Evolutionary conservation across 2,888 invertebrate species (phyloP).

Genomic region (Drosophila kokeensis): DNA sequence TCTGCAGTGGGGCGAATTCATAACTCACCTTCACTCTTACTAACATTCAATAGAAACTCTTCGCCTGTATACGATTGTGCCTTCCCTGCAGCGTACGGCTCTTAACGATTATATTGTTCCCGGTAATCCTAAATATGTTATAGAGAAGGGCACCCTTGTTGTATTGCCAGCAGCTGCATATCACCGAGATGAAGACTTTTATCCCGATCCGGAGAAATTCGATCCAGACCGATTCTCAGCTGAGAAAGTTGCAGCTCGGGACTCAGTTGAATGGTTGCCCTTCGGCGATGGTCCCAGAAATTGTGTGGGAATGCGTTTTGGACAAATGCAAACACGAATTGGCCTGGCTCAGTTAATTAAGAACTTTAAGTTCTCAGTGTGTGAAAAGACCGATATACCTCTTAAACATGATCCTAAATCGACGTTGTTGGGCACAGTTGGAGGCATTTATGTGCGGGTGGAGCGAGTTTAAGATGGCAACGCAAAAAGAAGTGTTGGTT

Average conservation of each 20-base stretch:
- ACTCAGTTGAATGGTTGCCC: conserved; percentile 81
- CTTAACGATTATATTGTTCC: conserved; percentile 86
- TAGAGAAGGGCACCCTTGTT: conserved; percentile 84
- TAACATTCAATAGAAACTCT: conserved; percentile 87
- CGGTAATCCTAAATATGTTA: conserved; percentile 85
- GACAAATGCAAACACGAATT: conserved; percentile 78
- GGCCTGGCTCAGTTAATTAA: conserved; percentile 76
- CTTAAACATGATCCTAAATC: conserved; percentile 56
- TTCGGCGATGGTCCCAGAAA: conserved; percentile 84
- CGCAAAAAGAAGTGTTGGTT: too few species aligned
- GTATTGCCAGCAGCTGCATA: conserved; percentile 84
- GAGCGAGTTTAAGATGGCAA: conserved; percentile 9
- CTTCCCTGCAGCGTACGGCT: conserved; percentile 86
- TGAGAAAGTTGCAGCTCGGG: conserved; percentile 86
- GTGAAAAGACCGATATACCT: conserved; percentile 69
- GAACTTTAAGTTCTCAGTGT: conserved; percentile 70
- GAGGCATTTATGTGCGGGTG: conserved; percentile 45
- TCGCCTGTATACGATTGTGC: conserved; percentile 86
- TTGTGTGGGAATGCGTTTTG: conserved; percentile 83
- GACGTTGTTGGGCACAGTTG: conserved; percentile 51
- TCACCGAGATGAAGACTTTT: conserved; percentile 86
- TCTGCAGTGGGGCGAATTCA: neutral
- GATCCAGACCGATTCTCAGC: conserved; percentile 88
- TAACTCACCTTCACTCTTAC: neutral
- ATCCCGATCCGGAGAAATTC: conserved; percentile 87